Base-by-base conservation (phyloP, 2,113 vertebrate genomes). In the Empidonax alnorum region DNA sequence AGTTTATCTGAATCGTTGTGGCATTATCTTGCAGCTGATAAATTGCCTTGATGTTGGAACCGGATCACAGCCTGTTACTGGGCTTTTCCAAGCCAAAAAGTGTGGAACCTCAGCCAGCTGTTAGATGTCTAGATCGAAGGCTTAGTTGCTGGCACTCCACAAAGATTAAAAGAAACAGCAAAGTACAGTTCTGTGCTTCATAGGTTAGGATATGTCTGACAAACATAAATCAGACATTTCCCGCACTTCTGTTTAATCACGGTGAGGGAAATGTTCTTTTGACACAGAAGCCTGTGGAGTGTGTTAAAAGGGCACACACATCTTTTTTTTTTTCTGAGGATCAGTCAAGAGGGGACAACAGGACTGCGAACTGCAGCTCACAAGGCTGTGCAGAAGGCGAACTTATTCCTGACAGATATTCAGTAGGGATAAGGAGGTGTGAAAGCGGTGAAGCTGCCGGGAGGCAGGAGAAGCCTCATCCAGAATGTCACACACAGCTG, bases 1-100 rank as follows among this genome's bases (percentile, higher is more conserved):
- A 53, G 61, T 90, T 92, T 93, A 81, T 91, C 87, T 76, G 69
- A 91, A 37, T 94, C 3, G 0, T 67, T 78, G 8, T 4, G 27
- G 71, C 46, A 56, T 90, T 92, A 89, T 92, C 93, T 87, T 61
- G 62, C 67, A 53, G 63, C 74, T 82, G 86, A 67, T 91, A 85
- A 85, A 71, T 90, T 78, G 79, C 76, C 83, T 89, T 28, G 52
- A 12, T 84, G 83, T 46, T 90, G 83, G 68, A 92, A 39, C 74
- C 0, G 12, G 90, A 97, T 90, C 90, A 62, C 37, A 71, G 79
- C 35, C 79, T 61, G 21, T 89, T 42, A 24, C 58, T n/a, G 46
- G 85, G 50, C 39, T 81, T 88, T 93, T 59, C 56, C 68, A 75
- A 78, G 56, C 31, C 3, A 33, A 56, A 81, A 84, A 75, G 44